Conservation (phyloP, 2,113 vertebrate species). For the Pollachius pollachius region DNA sequence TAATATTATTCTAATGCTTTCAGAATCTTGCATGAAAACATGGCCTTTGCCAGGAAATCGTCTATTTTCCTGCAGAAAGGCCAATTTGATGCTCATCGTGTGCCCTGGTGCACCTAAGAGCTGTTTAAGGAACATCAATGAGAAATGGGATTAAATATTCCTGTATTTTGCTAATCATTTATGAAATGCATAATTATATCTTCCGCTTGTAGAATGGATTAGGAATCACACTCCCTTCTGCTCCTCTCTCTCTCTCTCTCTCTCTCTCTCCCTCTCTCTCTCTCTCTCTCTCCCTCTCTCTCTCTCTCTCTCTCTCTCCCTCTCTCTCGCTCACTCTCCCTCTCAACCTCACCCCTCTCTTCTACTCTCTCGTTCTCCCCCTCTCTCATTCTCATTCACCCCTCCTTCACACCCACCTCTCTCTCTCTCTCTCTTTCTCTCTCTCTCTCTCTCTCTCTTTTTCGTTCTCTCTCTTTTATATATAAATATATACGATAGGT, state of each 20-base stretch:
- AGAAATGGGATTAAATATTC: slow-evolving; percentile 75
- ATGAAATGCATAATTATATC: slow-evolving; percentile 77
- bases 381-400: no score
- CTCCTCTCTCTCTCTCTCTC: no score
- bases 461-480: slow-evolving; percentile 14
- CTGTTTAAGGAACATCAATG: slow-evolving; percentile 68
- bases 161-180: slow-evolving; percentile 78
- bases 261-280: not conserved
- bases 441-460: not conserved
- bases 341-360: no score
- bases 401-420: no score
- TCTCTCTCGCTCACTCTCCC: slow-evolving; percentile 45
- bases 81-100: slow-evolving; percentile 70
- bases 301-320: not conserved
- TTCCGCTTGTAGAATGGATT: slow-evolving; percentile 73
- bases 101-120: slow-evolving; percentile 63
- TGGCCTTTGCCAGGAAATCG: slow-evolving; percentile 61
- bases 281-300: slow-evolving; percentile 45
- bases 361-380: no score
- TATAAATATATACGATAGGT: slow-evolving; percentile 39
- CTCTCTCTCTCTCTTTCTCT: not conserved
- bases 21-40: slow-evolving; percentile 54
- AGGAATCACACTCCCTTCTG: slow-evolving; percentile 43
- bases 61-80: slow-evolving; percentile 65
- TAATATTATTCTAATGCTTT: slow-evolving; percentile 49